A percentile compares a stretch with the other conserved stretches of the same genome.
Evolutionary conservation across 2,113 vertebrate species (phyloP).

Genomic region (Callorhinus ursinus): DNA sequence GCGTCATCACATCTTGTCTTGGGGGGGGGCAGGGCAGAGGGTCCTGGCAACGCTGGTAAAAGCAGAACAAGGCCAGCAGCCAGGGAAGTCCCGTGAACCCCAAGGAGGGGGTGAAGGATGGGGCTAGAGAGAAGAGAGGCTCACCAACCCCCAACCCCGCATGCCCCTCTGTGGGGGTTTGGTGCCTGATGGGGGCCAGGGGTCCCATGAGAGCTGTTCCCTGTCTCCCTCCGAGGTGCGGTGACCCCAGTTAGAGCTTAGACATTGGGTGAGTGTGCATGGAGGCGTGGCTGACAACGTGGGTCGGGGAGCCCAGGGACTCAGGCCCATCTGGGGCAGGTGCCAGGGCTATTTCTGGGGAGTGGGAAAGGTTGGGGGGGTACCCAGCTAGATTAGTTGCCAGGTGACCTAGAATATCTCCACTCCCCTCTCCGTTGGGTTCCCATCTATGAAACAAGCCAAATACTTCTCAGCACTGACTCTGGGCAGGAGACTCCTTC

Average conservation of each 20-base stretch:
- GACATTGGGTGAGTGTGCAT: neutral
- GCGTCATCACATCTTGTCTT: neutral
- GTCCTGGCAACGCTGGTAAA: neutral
- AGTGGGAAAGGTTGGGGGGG: neutral
- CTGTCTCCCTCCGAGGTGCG: neutral
- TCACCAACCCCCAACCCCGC: neutral
- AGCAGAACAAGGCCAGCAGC: neutral
- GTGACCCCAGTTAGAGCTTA: neutral
- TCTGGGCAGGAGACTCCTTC: neutral
- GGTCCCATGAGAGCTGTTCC: constrained; percentile 48
- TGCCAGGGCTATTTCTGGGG: neutral
- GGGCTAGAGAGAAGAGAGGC: neutral
- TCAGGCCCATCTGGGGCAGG: neutral
- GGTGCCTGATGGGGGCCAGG: neutral
- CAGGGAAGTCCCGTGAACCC: neutral
- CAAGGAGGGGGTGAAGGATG: accelerated
- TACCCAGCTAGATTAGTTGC: neutral
- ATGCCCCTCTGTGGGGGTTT: neutral
- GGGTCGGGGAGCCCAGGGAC: neutral
- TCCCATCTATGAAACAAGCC: neutral
- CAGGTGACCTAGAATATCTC: neutral
- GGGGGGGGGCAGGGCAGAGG: neutral
- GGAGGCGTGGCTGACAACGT: accelerated
- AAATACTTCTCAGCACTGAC: neutral
- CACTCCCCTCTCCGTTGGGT: neutral